Conservation (phyloP, 2,113 vertebrate species). For the Bos javanicus region DNA sequence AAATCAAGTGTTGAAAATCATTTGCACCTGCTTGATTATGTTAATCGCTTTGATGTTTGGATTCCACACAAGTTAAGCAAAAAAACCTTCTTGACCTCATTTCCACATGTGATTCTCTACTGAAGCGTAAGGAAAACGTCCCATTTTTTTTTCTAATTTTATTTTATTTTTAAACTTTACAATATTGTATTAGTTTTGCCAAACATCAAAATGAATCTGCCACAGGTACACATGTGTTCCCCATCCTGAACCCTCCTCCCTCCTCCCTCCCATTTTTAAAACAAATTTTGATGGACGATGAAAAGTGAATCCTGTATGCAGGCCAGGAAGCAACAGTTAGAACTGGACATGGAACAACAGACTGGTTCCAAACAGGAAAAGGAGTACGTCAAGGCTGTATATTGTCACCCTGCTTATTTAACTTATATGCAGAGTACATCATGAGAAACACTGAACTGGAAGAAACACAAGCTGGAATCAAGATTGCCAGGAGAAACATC, state of each 20-base stretch:
- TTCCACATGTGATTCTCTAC: not conserved
- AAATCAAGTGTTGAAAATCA: not conserved
- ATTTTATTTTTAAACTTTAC: too few species aligned
- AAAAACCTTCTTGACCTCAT: not conserved
- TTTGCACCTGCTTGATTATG: not conserved
- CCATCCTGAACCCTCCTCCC: too few species aligned
- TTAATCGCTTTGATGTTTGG: not conserved
- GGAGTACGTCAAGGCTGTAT: too few species aligned
- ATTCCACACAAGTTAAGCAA: not conserved
- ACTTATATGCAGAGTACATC: too few species aligned
- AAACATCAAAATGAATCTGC: too few species aligned
- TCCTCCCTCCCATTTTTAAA: not conserved
- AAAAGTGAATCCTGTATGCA: not conserved
- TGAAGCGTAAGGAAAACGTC: not conserved
- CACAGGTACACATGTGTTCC: too few species aligned
- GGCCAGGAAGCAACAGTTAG: not conserved
- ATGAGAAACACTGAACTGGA: accelerated
- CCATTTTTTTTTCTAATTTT: not conserved
- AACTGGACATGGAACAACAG: not conserved
- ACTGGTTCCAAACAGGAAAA: not conserved
- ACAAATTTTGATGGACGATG: not conserved
- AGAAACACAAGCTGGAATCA: too few species aligned
- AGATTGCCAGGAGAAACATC: too few species aligned
- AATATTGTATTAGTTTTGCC: too few species aligned
- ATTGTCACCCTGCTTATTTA: too few species aligned